Percentiles rank a stretch among this genome's conserved stretches.
Evolutionary conservation across 2,797 vertebrate species (phyloP).

Genomic region (Petrocephalus schoutedeni): DNA sequence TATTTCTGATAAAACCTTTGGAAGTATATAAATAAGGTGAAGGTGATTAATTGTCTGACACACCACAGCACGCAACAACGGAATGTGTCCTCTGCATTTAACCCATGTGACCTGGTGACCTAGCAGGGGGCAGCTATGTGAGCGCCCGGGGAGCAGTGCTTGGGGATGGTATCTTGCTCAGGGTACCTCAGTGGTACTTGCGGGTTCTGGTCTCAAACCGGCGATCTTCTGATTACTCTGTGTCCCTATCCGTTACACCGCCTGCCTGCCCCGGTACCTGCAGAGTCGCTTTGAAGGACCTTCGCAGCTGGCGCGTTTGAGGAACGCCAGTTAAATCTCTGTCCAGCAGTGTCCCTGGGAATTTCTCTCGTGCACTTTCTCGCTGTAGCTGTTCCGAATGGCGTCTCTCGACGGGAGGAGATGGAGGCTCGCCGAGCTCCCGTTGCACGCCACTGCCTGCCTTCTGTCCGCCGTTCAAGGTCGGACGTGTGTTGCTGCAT

Average conservation of each 20-base stretch:
- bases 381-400: not conserved
- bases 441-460: not conserved
- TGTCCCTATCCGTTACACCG: too few relatives aligned
- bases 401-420: not conserved
- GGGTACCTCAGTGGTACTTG: too few relatives aligned
- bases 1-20: not conserved
- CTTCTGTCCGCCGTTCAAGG: slow-evolving; percentile 18
- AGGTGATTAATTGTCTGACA: too few relatives aligned
- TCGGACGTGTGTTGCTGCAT: not conserved
- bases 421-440: not conserved
- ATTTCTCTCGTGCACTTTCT: not conserved
- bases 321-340: not conserved
- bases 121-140: too few relatives aligned
- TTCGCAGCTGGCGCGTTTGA: not conserved
- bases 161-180: too few relatives aligned
- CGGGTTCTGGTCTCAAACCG: too few relatives aligned
- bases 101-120: too few relatives aligned
- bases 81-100: too few relatives aligned
- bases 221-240: too few relatives aligned
- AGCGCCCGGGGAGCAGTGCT: too few relatives aligned
- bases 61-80: too few relatives aligned
- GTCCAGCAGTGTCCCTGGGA: not conserved
- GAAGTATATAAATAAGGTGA: not conserved
- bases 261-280: not conserved
- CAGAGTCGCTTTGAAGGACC: not conserved